Evolutionary conservation across 2,888 invertebrate genomes (phyloP).

Genomic region (Capitulum mitella): DNA sequence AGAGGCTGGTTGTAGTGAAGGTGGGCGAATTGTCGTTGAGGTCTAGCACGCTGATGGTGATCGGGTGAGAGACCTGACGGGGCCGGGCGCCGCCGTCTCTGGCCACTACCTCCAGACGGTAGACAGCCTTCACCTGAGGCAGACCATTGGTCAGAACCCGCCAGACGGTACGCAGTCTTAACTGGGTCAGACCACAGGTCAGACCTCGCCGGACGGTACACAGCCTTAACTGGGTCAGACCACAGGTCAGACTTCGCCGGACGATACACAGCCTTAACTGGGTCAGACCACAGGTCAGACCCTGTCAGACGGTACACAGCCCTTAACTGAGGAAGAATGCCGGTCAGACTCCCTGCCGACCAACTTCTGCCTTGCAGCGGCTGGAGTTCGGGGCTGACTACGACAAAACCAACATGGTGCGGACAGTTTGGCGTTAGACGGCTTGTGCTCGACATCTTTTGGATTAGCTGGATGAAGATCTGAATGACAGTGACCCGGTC

Average conservation of each 20-base stretch:
- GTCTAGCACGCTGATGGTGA: constrained; percentile 83
- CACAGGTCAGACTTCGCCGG: not conserved
- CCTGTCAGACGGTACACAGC: too few relatives aligned
- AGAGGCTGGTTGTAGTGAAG: constrained; percentile 80
- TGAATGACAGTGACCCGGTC: too few relatives aligned
- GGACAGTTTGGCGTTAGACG: too few relatives aligned
- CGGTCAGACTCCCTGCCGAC: too few relatives aligned
- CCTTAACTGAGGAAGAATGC: too few relatives aligned
- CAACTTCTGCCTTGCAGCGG: too few relatives aligned
- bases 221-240: not conserved
- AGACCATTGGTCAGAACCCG: not conserved
- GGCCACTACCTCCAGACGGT: constrained; percentile 74
- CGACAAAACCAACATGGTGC: too few relatives aligned
- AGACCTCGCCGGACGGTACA: not conserved
- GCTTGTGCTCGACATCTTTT: too few relatives aligned
- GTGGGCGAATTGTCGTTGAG: constrained; percentile 85
- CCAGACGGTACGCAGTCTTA: too few relatives aligned
- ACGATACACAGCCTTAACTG: too few relatives aligned
- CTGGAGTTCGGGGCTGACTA: too few relatives aligned
- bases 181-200: not conserved
- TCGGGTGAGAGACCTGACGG: constrained; percentile 68
- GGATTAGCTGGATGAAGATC: too few relatives aligned
- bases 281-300: not conserved
- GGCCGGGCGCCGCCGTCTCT: constrained; percentile 80
- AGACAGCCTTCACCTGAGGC: constrained; percentile 66